Percentiles rank a stretch among this genome's conserved stretches.
Evolutionary conservation across 2,888 invertebrate species (phyloP).

Genomic region (Leistus spinibarbis): DNA sequence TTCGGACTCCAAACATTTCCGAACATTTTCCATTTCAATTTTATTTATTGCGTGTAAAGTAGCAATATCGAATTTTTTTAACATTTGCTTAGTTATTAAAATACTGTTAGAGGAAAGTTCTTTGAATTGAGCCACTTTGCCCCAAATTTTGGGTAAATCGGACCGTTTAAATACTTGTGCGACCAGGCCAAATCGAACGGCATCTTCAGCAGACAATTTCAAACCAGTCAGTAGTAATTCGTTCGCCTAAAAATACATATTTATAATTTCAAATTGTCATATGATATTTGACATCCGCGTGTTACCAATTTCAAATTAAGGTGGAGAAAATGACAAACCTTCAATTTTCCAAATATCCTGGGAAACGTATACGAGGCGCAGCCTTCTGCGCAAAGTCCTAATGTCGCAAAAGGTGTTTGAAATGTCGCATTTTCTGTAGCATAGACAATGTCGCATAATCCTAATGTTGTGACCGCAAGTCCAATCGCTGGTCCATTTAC

Average conservation of each 20-base stretch:
- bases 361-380: slow-evolving; percentile 89
- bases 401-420: slow-evolving; percentile 81
- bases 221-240: slow-evolving; percentile 14
- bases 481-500: slow-evolving; percentile 96
- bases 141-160: slow-evolving; percentile 61
- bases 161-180: slow-evolving; percentile 75
- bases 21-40: slow-evolving; percentile 20
- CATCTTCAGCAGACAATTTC: slow-evolving; percentile 80
- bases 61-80: slow-evolving; percentile 9
- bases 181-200: slow-evolving; percentile 76
- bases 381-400: slow-evolving; percentile 89
- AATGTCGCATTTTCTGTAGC: slow-evolving; percentile 87
- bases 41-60: slow-evolving; percentile 25
- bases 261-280: neutral
- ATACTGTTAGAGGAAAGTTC: slow-evolving; percentile 40
- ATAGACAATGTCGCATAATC: slow-evolving; percentile 87
- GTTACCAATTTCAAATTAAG: neutral
- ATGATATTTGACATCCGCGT: no score
- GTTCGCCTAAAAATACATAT: slow-evolving; percentile 19
- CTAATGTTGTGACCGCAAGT: slow-evolving; percentile 82
- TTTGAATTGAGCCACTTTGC: slow-evolving; percentile 66
- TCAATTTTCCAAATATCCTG: slow-evolving; percentile 78
- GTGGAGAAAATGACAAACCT: slow-evolving; percentile 58
- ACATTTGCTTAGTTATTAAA: slow-evolving; percentile 19
- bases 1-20: slow-evolving; percentile 12